Evolutionary conservation across 1,140 invertebrate species (phyloP), one percentile per base, ranked within the genome.

Genomic region (Homalodisca vitripennis): DNA sequence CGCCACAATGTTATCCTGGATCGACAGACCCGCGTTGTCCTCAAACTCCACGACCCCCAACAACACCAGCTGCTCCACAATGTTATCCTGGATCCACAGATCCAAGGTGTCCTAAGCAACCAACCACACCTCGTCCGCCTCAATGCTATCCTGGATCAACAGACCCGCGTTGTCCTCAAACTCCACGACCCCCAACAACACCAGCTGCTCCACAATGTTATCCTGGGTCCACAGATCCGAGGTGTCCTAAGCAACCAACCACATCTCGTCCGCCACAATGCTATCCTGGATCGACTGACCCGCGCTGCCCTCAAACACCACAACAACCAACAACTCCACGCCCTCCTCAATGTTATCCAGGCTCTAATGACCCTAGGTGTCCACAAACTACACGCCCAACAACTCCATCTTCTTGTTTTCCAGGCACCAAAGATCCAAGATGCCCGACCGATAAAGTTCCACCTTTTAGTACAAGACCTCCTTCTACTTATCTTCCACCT

Each of bases 61-160:
- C 46, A 31, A 41, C 34, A 10, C 34, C 6, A 17, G 6, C 34
- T 10, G 66, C 66, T 47, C 73, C 77, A 60, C 51, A 71, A 3
- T 82, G 79, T 68, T 80, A 75, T 71, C 80, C 78, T 20, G 81
- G 81, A 64, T 79, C 76, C 17, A 75, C 72, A 1, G 80, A 82
- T 76, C 81, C 81, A 27, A 73, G 80, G 66, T 83, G 82, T 70
- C 29, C 60, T 22, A 66, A 31, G n/a, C 27, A 32, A 31, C 46
- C 46, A 31, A 17, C 34, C 17, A 41, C 34, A 41, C 34, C 6
- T 10, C 34, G 6, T 10, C 67, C 66, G 48, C 73, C 77, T 55
- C 51, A 71, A 3, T 82, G 79, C 68, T 80, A 75, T 71, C 80
- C 78, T 22, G 81, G 81, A 64, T 79, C 76, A 20, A 75, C 72